Evolutionary conservation across 2,888 invertebrate species (phyloP).

Genomic region (Leptarthrus brevirostris): DNA sequence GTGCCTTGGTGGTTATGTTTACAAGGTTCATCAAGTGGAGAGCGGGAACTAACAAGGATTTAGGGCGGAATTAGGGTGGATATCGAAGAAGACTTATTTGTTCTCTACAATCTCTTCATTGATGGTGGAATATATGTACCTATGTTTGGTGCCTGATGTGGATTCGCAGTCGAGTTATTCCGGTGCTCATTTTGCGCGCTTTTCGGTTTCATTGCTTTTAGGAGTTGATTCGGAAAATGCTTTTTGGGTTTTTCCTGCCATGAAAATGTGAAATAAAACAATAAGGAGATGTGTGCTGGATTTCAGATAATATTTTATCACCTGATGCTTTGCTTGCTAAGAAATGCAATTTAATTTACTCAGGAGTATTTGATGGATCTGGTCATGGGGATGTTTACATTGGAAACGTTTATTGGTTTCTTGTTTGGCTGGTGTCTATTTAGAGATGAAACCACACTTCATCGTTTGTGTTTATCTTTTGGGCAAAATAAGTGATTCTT

Average conservation of each 20-base stretch:
- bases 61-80: constrained; percentile 46
- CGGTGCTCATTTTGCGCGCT: constrained; percentile 3
- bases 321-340: constrained; percentile 43
- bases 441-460: too few relatives aligned
- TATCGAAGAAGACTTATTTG: constrained; percentile 49
- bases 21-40: constrained; percentile 33
- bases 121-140: constrained; percentile 31
- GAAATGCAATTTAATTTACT: constrained; percentile 47
- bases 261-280: background rate
- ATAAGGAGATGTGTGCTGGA: constrained; percentile 21
- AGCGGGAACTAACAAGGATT: constrained; percentile 50
- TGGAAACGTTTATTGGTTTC: background rate
- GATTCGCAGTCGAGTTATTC: background rate
- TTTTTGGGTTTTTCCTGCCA: background rate
- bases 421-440: too few relatives aligned
- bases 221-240: too few relatives aligned
- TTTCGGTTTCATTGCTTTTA: constrained; percentile 31
- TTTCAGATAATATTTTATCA: constrained; percentile 51
- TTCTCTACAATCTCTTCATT: constrained; percentile 50
- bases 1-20: constrained; percentile 49
- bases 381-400: background rate
- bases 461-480: too few relatives aligned
- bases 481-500: too few relatives aligned
- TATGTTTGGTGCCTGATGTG: background rate
- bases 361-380: constrained; percentile 6